Evolutionary conservation across 2,888 invertebrate genomes (phyloP).

Genomic region (Nomada lathburiana): DNA sequence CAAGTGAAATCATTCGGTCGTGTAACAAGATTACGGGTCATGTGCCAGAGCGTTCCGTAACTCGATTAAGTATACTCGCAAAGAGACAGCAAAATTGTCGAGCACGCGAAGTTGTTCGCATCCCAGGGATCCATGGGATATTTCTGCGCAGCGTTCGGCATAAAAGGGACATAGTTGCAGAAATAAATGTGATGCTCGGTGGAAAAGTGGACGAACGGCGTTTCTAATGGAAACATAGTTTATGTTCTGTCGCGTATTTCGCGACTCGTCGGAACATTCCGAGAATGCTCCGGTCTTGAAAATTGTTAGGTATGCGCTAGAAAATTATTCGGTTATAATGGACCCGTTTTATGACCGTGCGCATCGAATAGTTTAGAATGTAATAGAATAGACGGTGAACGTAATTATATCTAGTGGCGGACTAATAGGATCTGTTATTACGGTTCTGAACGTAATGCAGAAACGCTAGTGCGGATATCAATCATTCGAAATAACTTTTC

Average conservation of each 20-base stretch:
- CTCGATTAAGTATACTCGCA: slow-evolving; percentile 51
- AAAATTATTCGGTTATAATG: too few relatives aligned
- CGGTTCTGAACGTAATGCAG: too few relatives aligned
- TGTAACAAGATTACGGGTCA: slow-evolving; percentile 53
- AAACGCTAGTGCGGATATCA: too few relatives aligned
- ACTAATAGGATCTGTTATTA: too few relatives aligned
- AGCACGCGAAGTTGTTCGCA: not conserved
- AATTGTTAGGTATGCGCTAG: not conserved
- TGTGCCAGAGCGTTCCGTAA: slow-evolving; percentile 41
- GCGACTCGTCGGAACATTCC: not conserved
- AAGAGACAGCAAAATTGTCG: not conserved
- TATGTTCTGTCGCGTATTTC: not conserved
- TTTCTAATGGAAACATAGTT: not conserved
- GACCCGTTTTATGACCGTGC: too few relatives aligned
- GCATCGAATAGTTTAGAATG: too few relatives aligned
- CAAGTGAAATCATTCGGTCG: slow-evolving; percentile 55
- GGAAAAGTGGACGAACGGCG: not conserved
- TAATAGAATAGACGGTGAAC: too few relatives aligned
- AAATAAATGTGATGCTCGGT: not conserved
- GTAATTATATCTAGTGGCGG: too few relatives aligned
- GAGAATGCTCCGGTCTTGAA: not conserved
- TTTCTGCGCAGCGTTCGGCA: slow-evolving; percentile 1
- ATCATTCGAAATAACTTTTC: too few relatives aligned
- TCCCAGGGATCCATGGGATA: not conserved
- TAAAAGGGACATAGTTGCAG: not conserved